phyloP scores from a whole-genome alignment of 2,113 vertebrate species.

The Probosciger aterrimus region DNA sequence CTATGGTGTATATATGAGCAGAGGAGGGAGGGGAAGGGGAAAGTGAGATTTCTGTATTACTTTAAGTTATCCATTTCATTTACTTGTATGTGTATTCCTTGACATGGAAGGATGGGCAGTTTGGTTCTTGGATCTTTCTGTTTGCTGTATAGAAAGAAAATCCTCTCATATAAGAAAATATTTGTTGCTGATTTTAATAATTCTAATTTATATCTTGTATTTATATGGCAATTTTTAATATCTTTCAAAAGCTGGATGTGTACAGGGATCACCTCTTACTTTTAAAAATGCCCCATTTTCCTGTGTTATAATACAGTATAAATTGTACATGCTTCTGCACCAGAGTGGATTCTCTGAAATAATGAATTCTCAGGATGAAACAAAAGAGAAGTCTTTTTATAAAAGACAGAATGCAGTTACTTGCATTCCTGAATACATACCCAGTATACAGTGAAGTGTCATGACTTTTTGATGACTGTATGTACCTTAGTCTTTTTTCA shows the following conservation, averaged over 20 bases:
- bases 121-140: background rate
- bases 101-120: background rate
- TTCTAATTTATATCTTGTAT: background rate
- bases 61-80: constrained; percentile 17
- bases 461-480: background rate
- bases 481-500: background rate
- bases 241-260: background rate
- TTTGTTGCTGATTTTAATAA: background rate
- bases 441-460: background rate
- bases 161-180: background rate
- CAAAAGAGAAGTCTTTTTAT: background rate
- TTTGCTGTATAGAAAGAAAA: background rate
- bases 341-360: background rate
- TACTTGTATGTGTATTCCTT: background rate
- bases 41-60: constrained; percentile 7
- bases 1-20: background rate
- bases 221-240: background rate
- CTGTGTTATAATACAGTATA: background rate
- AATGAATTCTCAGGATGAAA: background rate
- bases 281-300: background rate
- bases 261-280: background rate
- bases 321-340: background rate
- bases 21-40: background rate
- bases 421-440: background rate
- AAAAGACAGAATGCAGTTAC: background rate